Conservation (phyloP, 2,113 vertebrate genomes). For the Solenodon paradoxus region DNA sequence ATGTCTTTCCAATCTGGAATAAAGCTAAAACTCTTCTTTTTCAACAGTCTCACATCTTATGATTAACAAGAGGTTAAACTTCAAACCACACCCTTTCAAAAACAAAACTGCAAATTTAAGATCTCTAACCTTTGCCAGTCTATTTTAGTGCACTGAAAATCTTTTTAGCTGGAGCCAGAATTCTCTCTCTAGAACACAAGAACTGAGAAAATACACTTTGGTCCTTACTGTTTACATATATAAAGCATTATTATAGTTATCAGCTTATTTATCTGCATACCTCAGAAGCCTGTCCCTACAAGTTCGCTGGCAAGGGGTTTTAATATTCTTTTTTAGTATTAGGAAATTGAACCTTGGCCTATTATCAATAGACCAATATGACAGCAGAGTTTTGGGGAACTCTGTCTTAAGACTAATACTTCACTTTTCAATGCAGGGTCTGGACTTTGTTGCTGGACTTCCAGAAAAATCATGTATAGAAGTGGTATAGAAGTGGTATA, state of each 20-base stretch:
- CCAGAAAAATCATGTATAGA: neutral
- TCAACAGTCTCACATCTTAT: neutral
- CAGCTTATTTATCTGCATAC: neutral
- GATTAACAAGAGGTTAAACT: conserved; percentile 34
- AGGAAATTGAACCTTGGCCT: conserved; percentile 2
- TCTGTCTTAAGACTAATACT: neutral
- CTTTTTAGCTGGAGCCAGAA: conserved; percentile 9
- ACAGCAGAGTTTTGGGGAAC: neutral
- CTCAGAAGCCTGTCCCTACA: neutral
- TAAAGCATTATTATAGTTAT: neutral
- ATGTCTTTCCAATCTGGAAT: neutral
- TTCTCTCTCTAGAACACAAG: conserved; percentile 23
- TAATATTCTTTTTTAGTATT: neutral
- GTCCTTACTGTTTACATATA: neutral
- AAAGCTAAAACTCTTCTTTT: conserved; percentile 1
- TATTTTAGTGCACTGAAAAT: conserved; percentile 54
- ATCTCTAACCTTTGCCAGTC: conserved; percentile 40
- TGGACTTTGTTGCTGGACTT: neutral
- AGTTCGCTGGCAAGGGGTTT: neutral
- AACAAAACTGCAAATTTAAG: conserved; percentile 40
- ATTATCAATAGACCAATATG: neutral
- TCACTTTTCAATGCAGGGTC: neutral
- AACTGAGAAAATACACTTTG: conserved; percentile 11
- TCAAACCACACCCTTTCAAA: conserved; percentile 54
- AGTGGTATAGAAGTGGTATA: neutral